Base-by-base conservation (phyloP, 2,888 invertebrate genomes). In the Philereme transversata region DNA sequence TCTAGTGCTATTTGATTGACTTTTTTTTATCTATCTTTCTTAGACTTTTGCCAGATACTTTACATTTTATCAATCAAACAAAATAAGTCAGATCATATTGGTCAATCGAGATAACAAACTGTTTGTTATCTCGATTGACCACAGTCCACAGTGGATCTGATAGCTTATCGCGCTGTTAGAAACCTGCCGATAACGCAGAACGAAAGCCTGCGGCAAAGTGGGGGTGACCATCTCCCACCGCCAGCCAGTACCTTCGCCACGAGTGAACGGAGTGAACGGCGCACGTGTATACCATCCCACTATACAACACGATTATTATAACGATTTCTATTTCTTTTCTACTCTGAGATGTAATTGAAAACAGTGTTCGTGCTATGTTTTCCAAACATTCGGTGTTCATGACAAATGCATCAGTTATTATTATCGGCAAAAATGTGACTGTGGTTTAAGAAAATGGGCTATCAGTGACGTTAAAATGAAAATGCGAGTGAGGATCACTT, bases 381-480 rank as follows among this genome's bases (percentile, higher is more conserved):
- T 65, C 49, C 51, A 72, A 68, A 74, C 69, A 81, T 78, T 33
- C 22, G n/a, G 10, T 77, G 76, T 22, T 45, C 45, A 45, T 45
- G 22, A 22, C 22, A 3, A 45, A 45, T 45, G 45, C 22, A 22
- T 22, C 22, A 22, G 22, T 5, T 6, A 45, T 7, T 45, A 22
- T 22, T 22, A 22, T 22, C 45, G 45, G 81, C 82, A 84, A 91
- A 90, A 89, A 91, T 91, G 90, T 91, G 90, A 91, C 91, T 88
- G 85, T 81, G 77, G 74, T 72, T 76, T 71, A 65, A 40, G 6
- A 40, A 86, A 82, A 90, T 90, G 89, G 88, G 82, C 74, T 71
- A 72, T 82, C 74, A 73, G 62, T 77, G 79, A 86, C 81, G 72
- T 76, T 75, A 81, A 77, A 67, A 80, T 77, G 82, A 91, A 86